A percentile compares a stretch with the other conserved stretches of the same genome.
Conservation (phyloP, 2,797 vertebrate species). For the Halcyon badia region DNA sequence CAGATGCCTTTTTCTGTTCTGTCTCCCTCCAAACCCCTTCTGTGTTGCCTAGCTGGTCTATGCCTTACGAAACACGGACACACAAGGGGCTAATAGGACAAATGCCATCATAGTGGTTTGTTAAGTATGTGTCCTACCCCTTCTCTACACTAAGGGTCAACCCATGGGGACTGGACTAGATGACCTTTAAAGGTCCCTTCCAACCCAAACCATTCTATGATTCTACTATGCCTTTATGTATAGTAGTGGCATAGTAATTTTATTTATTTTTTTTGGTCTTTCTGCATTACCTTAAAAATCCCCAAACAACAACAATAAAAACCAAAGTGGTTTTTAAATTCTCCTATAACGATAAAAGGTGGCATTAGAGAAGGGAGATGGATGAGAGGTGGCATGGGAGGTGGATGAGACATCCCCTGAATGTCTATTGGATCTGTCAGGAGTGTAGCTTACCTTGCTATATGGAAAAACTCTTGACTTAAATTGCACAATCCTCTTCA, state of each 20-base stretch:
- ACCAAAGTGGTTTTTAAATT: background rate
- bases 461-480: background rate
- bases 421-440: rapidly evolving
- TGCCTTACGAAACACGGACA: background rate
- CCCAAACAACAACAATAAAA: background rate
- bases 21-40: background rate
- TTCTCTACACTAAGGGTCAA: background rate
- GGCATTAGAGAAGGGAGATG: background rate
- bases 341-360: background rate
- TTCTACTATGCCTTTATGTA: background rate
- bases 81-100: background rate
- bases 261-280: background rate
- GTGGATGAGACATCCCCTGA: background rate
- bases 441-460: background rate
- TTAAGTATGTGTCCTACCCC: background rate
- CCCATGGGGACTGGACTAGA: background rate
- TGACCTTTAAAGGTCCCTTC: background rate
- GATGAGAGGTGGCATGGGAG: no score
- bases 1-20: background rate
- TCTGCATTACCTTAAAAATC: background rate
- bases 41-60: background rate
- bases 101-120: background rate
- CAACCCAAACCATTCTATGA: background rate
- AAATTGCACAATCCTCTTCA: background rate
- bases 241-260: no score